These are phyloP conservation scores for Gryllus bimaculatus DNA, from an alignment of 1,140 invertebrate genomes.

Conservation along the genomic window DNA sequence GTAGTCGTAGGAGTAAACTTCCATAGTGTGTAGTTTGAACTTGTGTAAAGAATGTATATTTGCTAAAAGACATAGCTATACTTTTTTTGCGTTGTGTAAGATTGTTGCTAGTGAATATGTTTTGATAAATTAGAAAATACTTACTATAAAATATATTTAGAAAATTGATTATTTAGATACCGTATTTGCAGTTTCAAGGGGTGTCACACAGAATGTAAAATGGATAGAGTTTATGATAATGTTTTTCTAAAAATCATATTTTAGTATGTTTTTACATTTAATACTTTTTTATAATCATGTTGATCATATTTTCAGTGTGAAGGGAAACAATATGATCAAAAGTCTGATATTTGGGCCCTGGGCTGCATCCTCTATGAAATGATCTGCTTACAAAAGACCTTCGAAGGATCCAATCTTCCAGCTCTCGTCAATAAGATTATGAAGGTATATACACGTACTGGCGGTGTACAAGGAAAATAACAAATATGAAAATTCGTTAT, in stretches of 20 bases:
- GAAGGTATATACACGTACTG: slow-evolving; percentile 37
- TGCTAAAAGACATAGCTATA: too few species aligned
- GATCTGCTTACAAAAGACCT: slow-evolving; percentile 66
- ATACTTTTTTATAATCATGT: too few species aligned
- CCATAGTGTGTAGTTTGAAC: too few species aligned
- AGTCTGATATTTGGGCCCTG: slow-evolving; percentile 72
- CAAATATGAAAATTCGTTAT: not conserved
- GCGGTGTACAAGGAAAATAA: not conserved
- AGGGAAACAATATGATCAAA: slow-evolving; percentile 66
- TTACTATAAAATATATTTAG: not conserved
- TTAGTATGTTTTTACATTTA: too few species aligned
- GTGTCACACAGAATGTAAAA: too few species aligned
- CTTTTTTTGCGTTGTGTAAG: too few species aligned
- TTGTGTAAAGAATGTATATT: too few species aligned
- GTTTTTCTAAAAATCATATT: not conserved
- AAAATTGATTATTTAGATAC: too few species aligned
- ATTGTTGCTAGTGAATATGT: too few species aligned
- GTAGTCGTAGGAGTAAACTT: too few species aligned
- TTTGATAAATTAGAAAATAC: not conserved
- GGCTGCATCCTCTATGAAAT: slow-evolving; percentile 75
- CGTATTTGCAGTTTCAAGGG: too few species aligned
- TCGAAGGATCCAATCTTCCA: slow-evolving; percentile 65
- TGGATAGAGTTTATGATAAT: not conserved
- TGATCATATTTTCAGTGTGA: slow-evolving; percentile 49
- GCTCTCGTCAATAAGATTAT: slow-evolving; percentile 70